Percentiles rank a stretch among this genome's conserved stretches.
Conservation (phyloP, 2,113 vertebrate species). For the Sciurus niger region DNA sequence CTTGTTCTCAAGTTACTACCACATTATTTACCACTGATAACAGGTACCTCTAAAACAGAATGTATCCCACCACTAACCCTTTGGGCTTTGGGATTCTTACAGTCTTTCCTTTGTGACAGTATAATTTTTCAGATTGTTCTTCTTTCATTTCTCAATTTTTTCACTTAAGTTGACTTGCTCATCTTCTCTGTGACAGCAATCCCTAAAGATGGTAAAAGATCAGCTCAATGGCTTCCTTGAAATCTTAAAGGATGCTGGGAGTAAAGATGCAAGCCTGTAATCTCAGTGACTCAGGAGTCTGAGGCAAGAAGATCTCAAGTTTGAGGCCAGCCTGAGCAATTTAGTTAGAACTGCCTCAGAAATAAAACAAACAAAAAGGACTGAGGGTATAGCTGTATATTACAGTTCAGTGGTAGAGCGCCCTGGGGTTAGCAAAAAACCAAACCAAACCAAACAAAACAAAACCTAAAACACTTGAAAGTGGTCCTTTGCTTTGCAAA, state of each 20-base stretch:
- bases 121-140: constrained; percentile 45
- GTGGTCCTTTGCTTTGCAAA: constrained; percentile 36
- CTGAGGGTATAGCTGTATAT: no score
- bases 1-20: constrained; percentile 65
- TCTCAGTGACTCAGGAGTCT: no score
- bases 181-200: constrained; percentile 22
- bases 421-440: no score
- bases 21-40: constrained; percentile 58
- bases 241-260: constrained; percentile 3
- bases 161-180: constrained; percentile 20
- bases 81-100: constrained; percentile 39
- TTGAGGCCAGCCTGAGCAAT: no score
- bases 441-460: no score
- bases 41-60: constrained; percentile 61
- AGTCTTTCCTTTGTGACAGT: constrained; percentile 54
- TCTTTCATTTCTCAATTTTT: constrained; percentile 56
- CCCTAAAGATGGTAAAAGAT: constrained; percentile 37
- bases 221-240: not conserved
- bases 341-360: no score
- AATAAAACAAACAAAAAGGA: no score
- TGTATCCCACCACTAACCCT: constrained; percentile 31
- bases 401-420: no score
- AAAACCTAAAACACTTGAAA: not conserved
- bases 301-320: no score
- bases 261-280: no score